Evolutionary conservation across 2,113 vertebrate species (phyloP).

Genomic region (Herpetotheres cachinnans): DNA sequence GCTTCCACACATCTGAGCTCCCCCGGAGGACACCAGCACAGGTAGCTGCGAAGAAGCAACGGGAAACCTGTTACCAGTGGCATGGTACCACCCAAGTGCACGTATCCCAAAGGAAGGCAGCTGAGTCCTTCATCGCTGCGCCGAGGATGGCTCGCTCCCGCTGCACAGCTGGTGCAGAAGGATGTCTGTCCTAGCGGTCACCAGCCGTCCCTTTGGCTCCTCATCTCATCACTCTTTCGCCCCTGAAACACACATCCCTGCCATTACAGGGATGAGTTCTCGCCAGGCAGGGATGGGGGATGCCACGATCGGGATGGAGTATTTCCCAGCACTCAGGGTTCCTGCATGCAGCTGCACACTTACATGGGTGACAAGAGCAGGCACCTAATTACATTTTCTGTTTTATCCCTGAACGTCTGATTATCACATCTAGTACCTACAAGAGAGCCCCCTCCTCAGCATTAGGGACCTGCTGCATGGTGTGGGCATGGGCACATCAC

Average conservation of each 20-base stretch:
- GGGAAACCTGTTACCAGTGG: not conserved
- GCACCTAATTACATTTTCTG: not conserved
- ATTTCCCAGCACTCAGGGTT: not conserved
- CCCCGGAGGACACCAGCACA: not conserved
- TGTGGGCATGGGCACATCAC: too few relatives aligned
- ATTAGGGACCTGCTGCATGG: not conserved
- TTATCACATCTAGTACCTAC: not conserved
- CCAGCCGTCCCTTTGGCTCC: fast-evolving
- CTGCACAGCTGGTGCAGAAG: fast-evolving
- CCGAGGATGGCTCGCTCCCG: fast-evolving
- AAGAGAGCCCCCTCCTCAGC: not conserved
- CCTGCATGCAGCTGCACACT: not conserved
- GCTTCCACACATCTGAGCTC: not conserved
- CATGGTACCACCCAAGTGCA: fast-evolving
- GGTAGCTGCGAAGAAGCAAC: not conserved
- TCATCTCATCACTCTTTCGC: not conserved
- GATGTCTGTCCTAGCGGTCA: fast-evolving
- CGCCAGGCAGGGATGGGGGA: not conserved
- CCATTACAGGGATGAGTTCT: not conserved
- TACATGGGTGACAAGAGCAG: not conserved
- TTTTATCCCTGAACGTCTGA: not conserved
- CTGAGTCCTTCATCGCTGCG: fast-evolving
- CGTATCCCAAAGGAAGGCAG: not conserved
- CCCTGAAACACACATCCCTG: not conserved
- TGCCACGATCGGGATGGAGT: not conserved